A percentile compares a stretch with the other conserved stretches of the same genome.
Evolutionary conservation across 2,113 vertebrate species (phyloP).

Genomic region (Hystrix brachyura): DNA sequence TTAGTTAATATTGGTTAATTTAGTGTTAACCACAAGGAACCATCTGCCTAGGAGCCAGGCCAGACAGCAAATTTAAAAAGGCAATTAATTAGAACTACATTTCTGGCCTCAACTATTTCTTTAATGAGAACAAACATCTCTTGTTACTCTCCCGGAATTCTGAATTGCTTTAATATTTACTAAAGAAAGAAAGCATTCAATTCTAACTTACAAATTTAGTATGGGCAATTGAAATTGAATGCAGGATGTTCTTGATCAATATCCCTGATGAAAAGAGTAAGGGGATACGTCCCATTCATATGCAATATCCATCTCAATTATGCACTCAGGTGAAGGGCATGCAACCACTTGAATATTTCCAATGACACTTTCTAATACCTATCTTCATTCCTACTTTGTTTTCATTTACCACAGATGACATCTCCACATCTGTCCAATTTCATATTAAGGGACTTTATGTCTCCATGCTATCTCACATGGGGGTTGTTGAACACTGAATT

Average conservation of each 20-base stretch:
- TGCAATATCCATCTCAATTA: background rate
- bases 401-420: background rate
- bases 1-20: background rate
- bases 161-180: background rate
- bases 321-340: background rate
- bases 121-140: background rate
- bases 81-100: background rate
- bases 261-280: background rate
- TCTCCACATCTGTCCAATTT: background rate
- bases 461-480: background rate
- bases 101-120: background rate
- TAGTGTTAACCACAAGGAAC: background rate
- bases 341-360: background rate
- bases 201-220: background rate
- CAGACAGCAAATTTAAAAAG: background rate
- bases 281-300: accelerated
- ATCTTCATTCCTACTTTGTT: background rate
- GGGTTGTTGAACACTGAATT: too few relatives aligned
- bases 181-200: background rate
- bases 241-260: background rate
- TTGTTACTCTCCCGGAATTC: background rate
- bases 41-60: background rate
- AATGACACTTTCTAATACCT: background rate
- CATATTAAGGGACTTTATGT: too few relatives aligned
- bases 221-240: background rate